Percentiles rank a stretch among this genome's conserved stretches.
These are phyloP conservation scores for Alosa alosa DNA, from an alignment of 2,113 vertebrate genomes.

Conservation along the genomic window DNA sequence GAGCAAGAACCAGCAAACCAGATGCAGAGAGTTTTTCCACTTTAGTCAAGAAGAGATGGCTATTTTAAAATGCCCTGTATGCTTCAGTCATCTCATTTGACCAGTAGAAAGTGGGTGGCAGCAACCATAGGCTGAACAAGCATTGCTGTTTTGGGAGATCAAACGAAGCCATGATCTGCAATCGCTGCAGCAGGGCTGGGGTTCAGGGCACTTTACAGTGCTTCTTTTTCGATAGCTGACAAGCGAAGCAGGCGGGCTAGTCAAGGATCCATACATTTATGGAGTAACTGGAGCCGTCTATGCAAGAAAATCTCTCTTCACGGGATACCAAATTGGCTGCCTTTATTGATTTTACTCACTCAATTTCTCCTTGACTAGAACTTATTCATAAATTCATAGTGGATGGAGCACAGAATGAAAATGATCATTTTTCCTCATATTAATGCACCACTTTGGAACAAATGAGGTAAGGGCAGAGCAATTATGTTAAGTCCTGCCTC, in stretches of 20 bases:
- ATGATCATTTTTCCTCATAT: slow-evolving; percentile 5
- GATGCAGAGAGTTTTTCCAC: not conserved
- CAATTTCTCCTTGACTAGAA: slow-evolving; percentile 14
- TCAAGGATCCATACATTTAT: slow-evolving; percentile 21
- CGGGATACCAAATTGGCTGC: slow-evolving; percentile 13
- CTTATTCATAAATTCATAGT: slow-evolving; percentile 12
- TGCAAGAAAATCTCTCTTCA: slow-evolving; percentile 18
- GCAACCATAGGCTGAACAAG: not conserved
- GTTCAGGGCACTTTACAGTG: slow-evolving; percentile 14
- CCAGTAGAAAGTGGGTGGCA: not conserved
- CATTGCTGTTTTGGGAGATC: not conserved
- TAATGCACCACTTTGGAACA: slow-evolving; percentile 12
- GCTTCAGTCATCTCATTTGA: not conserved
- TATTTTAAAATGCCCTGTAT: slow-evolving; percentile 29
- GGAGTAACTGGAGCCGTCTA: not conserved
- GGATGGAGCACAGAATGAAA: not conserved
- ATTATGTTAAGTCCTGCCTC: slow-evolving; percentile 5
- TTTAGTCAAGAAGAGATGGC: slow-evolving; percentile 43
- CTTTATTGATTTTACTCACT: not conserved
- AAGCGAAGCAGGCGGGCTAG: not conserved
- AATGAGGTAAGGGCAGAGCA: slow-evolving; percentile 7
- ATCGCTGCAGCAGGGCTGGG: not conserved
- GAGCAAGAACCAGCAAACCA: not conserved
- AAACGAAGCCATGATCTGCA: slow-evolving; percentile 1
- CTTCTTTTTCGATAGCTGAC: not conserved